These are phyloP conservation scores for Alosa sapidissima DNA, from an alignment of 2,797 vertebrate genomes.

Conservation along the genomic window DNA sequence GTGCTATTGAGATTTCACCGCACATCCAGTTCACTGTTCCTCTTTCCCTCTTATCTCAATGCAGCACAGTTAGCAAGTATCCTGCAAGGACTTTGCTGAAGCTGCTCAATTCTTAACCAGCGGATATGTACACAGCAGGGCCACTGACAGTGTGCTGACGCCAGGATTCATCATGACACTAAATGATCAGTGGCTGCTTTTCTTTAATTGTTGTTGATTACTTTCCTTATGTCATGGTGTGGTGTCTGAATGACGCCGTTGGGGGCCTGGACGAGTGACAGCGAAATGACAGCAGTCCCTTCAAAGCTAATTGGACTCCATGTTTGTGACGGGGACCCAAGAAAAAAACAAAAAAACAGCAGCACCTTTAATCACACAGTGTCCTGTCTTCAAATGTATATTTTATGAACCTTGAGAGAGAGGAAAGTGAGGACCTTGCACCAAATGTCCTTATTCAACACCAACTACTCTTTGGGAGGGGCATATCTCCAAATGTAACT, in stretches of 20 bases:
- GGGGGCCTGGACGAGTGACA: slow-evolving; percentile 69
- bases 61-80: neutral
- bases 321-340: slow-evolving; percentile 53
- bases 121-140: slow-evolving; percentile 48
- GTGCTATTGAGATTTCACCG: neutral
- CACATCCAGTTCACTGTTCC: too few relatives aligned
- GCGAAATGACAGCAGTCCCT: slow-evolving; percentile 62
- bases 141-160: slow-evolving; percentile 59
- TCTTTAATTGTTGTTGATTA: slow-evolving; percentile 80
- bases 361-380: slow-evolving; percentile 57
- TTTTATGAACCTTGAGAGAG: slow-evolving; percentile 69
- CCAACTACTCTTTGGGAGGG: neutral
- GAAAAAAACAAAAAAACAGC: slow-evolving; percentile 42
- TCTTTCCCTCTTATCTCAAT: neutral
- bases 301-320: slow-evolving; percentile 72
- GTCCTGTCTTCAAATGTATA: slow-evolving; percentile 66
- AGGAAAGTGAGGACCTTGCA: slow-evolving; percentile 31
- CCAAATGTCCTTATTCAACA: neutral
- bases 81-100: neutral
- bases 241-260: slow-evolving; percentile 62
- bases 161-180: slow-evolving; percentile 69
- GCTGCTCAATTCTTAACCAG: neutral
- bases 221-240: slow-evolving; percentile 72
- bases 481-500: neutral
- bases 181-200: slow-evolving; percentile 70